phyloP scores from a whole-genome alignment of 2,797 vertebrate genomes.

The Phaenicophaeus curvirostris region DNA sequence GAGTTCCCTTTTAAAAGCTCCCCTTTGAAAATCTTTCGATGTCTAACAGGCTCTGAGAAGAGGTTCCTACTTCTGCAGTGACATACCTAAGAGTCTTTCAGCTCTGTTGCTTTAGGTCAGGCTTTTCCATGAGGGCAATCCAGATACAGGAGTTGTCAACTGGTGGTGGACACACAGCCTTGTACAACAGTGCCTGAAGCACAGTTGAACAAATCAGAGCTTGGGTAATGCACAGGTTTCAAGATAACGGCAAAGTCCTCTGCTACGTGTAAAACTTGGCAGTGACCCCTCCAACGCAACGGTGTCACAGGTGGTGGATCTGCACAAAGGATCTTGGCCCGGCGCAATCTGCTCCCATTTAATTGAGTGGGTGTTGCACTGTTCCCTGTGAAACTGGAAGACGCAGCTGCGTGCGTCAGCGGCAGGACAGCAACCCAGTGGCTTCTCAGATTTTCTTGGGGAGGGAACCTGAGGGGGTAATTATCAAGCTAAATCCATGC shows the following conservation, averaged over 20 bases:
- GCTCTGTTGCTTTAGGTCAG: background rate
- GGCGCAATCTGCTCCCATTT: background rate
- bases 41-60: background rate
- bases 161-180: background rate
- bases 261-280: background rate
- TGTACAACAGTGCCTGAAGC: background rate
- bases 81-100: background rate
- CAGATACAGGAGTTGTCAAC: background rate
- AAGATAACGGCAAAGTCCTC: background rate
- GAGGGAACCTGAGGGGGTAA: background rate
- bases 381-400: background rate
- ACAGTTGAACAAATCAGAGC: background rate
- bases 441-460: slow-evolving; percentile 9
- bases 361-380: background rate
- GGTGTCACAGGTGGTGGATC: background rate
- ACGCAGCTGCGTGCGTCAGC: accelerated
- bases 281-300: background rate
- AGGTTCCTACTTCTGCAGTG: background rate
- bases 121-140: background rate
- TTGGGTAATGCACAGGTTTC: background rate
- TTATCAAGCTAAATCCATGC: background rate
- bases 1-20: background rate
- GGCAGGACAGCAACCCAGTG: background rate
- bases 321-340: background rate
- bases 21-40: background rate